phyloP scores from a whole-genome alignment of 2,888 invertebrate genomes.

The Lordiphosa andalusiaca region DNA sequence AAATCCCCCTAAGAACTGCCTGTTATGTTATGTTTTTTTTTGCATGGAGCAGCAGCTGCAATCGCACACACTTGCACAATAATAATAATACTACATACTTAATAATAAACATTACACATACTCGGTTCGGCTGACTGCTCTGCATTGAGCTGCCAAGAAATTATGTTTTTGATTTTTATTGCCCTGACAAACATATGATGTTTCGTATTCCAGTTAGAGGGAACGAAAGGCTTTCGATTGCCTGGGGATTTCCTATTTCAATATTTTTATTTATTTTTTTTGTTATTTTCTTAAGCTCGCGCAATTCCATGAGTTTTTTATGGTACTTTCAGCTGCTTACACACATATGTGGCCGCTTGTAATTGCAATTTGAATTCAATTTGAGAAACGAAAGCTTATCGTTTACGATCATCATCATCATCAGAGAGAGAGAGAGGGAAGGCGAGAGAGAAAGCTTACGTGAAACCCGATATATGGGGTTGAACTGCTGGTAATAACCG shows the following conservation, averaged over 20 bases:
- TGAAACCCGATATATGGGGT: conserved; percentile 7
- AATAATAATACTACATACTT: conserved; percentile 28
- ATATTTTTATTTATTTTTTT: no score
- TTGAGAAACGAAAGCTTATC: conserved; percentile 39
- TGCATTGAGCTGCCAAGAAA: conserved; percentile 62
- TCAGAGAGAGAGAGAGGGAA: conserved; percentile 2
- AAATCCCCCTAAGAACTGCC: conserved; percentile 35
- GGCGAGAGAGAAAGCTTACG: conserved; percentile 16
- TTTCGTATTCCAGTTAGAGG: conserved; percentile 40
- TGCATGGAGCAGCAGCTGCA: conserved; percentile 25
- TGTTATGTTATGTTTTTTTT: conserved; percentile 28
- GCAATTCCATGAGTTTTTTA: not conserved
- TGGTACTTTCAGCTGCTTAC: conserved; percentile 13
- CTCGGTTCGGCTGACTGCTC: conserved; percentile 38
- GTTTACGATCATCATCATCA: conserved; percentile 59
- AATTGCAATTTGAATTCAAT: conserved; percentile 39
- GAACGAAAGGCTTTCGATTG: conserved; percentile 28
- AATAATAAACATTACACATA: conserved; percentile 38
- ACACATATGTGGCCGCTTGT: conserved; percentile 43
- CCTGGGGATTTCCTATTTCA: conserved; percentile 9
- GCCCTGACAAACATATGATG: conserved; percentile 69
- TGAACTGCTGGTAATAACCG: not conserved
- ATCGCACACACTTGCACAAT: conserved; percentile 19
- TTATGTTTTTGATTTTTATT: conserved; percentile 75
- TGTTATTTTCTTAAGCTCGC: conserved; percentile 28